Evolutionary conservation across 1,140 invertebrate species (phyloP), one percentile per base, ranked within the genome.

Genomic region (Sinonovacula constricta): DNA sequence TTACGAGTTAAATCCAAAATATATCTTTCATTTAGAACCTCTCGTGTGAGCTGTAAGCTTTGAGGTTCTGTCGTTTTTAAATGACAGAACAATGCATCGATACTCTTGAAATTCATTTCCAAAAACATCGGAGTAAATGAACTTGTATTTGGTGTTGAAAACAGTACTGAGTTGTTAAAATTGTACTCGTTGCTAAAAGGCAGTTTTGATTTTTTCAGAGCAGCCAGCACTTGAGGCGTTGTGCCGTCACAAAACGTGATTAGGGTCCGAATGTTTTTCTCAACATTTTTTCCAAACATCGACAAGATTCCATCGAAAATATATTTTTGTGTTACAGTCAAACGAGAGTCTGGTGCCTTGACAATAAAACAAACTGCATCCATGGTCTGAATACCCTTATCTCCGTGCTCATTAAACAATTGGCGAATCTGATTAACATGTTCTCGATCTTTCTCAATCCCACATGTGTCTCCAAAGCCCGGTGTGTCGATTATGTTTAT

Each of bases 221-320:
- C 74, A 22, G 59, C 72, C 3, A 86, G 45, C 30, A 84, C 85
- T 1, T 77, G 81, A 5, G 81, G 78, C 18, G 60, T 49, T 18
- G 62, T 54, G 1, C 77, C 81, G 39, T 86, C 85, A 26, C 80
- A 77, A 79, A 86, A 86, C 51, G 84, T 85, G 36, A 84, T 69
- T 34, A 86, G 39, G 5, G 72, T 57, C 36, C 79, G 80, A 30
- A 86, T 84, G 59, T 86, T 86, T 12, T 76, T 56, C 66, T 67
- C 68, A 31, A 86, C 80, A 33, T 86, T 82, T 45, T 84, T 80
- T 3, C 85, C 85, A 72, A 86, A 86, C 18, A 86, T 54, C 14
- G 82, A 80, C 39, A 86, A 36, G 33, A 86, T 78, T 12, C 74
- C 51, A 33, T 86, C 59, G 53, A 84, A 84, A 15, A 85, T 80